Conservation (phyloP, 2,113 vertebrate species). For the Shinisaurus crocodilurus region DNA sequence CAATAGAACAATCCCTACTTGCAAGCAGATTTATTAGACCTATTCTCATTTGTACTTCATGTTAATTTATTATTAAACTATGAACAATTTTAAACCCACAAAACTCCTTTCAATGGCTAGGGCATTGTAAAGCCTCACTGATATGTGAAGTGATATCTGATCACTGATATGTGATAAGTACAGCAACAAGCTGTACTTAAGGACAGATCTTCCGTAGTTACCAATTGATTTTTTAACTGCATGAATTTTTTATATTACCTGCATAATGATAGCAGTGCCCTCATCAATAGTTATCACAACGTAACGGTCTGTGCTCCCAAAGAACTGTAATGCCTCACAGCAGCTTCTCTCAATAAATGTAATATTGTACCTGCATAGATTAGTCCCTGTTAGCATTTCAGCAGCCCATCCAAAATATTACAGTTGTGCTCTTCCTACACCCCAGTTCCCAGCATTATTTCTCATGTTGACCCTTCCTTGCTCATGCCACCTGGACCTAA, state of each 20-base stretch:
- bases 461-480: background rate
- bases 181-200: rapidly evolving
- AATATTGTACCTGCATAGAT: slow-evolving; percentile 83
- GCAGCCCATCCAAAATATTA: background rate
- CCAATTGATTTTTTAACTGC: too few relatives aligned
- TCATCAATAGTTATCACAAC: slow-evolving; percentile 90
- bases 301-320: slow-evolving; percentile 80
- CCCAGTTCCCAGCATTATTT: background rate
- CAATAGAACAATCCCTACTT: background rate
- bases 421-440: background rate
- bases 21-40: background rate
- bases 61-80: background rate
- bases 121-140: background rate
- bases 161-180: background rate
- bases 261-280: slow-evolving; percentile 85
- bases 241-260: slow-evolving; percentile 81
- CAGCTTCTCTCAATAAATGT: slow-evolving; percentile 86
- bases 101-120: background rate
- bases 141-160: background rate
- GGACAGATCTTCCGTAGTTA: background rate
- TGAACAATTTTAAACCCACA: background rate
- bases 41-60: background rate
- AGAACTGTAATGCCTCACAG: slow-evolving; percentile 78
- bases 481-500: background rate
- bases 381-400: slow-evolving; percentile 14